Conservation (phyloP, 2,888 invertebrate species). For the Tolmerus cingulatus region DNA sequence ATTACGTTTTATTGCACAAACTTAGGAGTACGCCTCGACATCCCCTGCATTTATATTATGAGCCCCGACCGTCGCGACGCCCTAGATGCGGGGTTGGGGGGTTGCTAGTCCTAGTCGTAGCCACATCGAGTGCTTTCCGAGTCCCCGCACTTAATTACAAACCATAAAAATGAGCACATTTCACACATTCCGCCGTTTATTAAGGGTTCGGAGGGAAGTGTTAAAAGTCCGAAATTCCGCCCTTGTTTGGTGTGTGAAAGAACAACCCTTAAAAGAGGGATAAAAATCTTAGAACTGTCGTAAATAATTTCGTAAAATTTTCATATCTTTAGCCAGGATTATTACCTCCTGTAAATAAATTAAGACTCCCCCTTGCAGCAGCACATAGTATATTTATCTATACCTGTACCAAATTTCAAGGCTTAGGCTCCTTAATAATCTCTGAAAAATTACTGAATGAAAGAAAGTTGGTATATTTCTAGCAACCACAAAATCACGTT, state of each 20-base stretch:
- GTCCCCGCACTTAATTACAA: slow-evolving; percentile 15
- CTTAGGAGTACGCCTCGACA: not conserved
- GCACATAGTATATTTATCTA: too few species aligned
- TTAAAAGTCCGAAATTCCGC: slow-evolving; percentile 14
- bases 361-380: not conserved
- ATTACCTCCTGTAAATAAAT: slow-evolving; percentile 9
- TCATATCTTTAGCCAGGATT: slow-evolving; percentile 18
- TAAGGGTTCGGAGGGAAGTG: not conserved
- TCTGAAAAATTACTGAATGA: too few species aligned
- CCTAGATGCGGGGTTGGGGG: not conserved
- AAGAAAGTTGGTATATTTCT: too few species aligned
- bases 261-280: slow-evolving; percentile 6
- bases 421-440: too few species aligned
- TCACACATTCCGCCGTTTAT: slow-evolving; percentile 11
- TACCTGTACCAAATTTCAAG: too few species aligned
- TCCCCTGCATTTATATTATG: not conserved
- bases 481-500: too few species aligned
- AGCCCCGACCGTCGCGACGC: not conserved
- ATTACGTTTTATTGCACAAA: slow-evolving; percentile 31
- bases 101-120: not conserved
- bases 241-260: slow-evolving; percentile 1
- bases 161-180: slow-evolving; percentile 15
- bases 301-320: slow-evolving; percentile 35
- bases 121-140: not conserved
- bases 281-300: slow-evolving; percentile 26